These are phyloP conservation scores for Smutsia temminckii DNA, from an alignment of 2,797 vertebrate genomes.

Conservation along the genomic window DNA sequence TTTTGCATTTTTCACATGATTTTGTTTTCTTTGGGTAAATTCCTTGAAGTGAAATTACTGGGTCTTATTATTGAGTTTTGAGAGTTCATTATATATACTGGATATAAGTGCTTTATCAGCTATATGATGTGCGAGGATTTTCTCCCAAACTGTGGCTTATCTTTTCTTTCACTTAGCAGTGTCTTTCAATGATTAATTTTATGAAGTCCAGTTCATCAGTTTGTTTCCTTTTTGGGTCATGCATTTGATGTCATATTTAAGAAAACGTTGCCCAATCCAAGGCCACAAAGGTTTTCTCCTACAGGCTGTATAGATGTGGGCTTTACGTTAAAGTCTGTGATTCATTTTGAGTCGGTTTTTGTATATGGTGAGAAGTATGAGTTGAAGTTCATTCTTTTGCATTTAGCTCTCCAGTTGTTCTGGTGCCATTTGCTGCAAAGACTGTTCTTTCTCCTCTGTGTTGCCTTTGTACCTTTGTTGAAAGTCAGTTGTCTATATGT, in stretches of 20 bases:
- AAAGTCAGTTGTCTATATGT: neutral
- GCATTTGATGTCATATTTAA: neutral
- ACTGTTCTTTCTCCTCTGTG: neutral
- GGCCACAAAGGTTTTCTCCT: neutral
- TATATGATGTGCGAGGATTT: neutral
- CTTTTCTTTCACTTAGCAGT: neutral
- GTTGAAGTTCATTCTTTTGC: neutral
- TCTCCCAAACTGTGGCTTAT: neutral
- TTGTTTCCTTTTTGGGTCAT: neutral
- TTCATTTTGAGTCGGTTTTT: neutral
- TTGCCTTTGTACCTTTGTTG: neutral
- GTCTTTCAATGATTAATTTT: slow-evolving; percentile 18
- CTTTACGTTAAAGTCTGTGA: neutral
- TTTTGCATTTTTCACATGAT: no score
- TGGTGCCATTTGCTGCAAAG: neutral
- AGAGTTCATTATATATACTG: neutral
- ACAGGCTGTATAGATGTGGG: neutral
- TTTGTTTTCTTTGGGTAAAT: no score
- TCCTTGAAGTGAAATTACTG: no score
- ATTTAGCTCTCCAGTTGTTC: neutral
- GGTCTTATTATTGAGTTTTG: neutral
- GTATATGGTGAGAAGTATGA: neutral
- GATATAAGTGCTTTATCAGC: neutral
- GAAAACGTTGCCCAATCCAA: neutral
- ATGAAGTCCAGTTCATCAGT: neutral